Evolutionary conservation across 2,113 vertebrate species (phyloP).

Genomic region (Hylia prasina): DNA sequence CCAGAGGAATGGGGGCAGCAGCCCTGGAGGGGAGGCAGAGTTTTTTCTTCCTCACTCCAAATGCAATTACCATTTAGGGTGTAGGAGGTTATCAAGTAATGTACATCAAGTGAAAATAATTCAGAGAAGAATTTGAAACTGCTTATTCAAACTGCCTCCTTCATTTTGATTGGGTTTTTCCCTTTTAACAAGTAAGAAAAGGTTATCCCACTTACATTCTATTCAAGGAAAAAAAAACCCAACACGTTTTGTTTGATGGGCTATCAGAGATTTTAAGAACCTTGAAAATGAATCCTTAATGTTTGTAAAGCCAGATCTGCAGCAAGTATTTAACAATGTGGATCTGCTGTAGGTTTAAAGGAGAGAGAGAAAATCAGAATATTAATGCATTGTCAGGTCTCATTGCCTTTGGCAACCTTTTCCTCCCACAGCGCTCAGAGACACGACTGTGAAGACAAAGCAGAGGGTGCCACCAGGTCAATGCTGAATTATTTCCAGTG

Average conservation of each 20-base stretch:
- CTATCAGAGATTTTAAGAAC: not conserved
- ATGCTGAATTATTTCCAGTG: not conserved
- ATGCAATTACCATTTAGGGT: not conserved
- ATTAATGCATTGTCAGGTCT: not conserved
- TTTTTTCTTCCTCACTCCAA: not conserved
- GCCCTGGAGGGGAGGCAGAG: not conserved
- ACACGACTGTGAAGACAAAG: fast-evolving
- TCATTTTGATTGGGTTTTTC: not conserved
- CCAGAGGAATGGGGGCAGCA: not conserved
- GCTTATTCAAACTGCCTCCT: not conserved
- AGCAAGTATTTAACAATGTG: not conserved
- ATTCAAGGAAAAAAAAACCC: not conserved
- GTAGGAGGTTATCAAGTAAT: not conserved
- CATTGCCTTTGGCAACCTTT: not conserved
- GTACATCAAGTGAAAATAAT: not conserved
- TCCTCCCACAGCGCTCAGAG: not conserved
- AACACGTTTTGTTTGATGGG: not conserved
- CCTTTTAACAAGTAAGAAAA: not conserved
- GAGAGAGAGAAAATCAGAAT: not conserved
- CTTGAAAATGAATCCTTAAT: not conserved
- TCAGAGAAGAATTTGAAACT: not conserved
- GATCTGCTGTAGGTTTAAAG: not conserved
- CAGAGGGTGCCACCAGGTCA: not conserved
- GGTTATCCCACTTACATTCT: not conserved
- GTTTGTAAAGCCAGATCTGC: not conserved